Evolutionary conservation across 2,797 vertebrate species (phyloP), one percentile per base, ranked within the genome.

Genomic region (Clarias platycephalus): DNA sequence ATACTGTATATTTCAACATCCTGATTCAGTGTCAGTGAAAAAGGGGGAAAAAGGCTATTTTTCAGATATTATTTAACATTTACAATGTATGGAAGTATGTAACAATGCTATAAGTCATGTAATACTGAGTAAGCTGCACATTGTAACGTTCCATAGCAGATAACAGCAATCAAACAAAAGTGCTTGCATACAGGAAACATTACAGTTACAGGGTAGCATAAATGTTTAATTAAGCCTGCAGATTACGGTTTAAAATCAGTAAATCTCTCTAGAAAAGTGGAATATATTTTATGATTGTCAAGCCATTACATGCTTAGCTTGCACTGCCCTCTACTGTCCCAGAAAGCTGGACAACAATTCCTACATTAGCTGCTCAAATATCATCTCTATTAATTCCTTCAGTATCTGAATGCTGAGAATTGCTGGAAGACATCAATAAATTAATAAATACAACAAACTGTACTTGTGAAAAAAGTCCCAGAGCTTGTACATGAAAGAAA

Each of bases 291-390:
- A 26, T 7, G 88, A 89, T 88, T 89, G 87, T 88, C 82, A 72
- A 60, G 53, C 49, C 49, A 37, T 53, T 37, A 26, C 80, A 37
- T 49, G 80, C 60, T 88, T 84, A 70, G 78, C 81, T 79, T 86
- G 82, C 79, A 87, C 90, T 90, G 91, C 89, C 92, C 87, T 87
- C 91, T 91, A 49, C 76, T 90, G 91, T 40, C 81, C 80, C 16
- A 71, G 57, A 62, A 74, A 68, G 26, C 49, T 84, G n/a, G 31
- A 68, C n/a, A 71, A 55, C 49, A 76, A 70, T 44, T 60, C 40
- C 75, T 6, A 10, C 53, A 60, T 26, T 13, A 67, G 26, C 37
- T 24, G 5, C 24, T 67, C 24, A 63, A 16, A 82, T 44, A 78
- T 40, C 24, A 63, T 4, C 28, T 1, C 55, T 37, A 26, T 53